A percentile compares a stretch with the other conserved stretches of the same genome.
These are phyloP conservation scores for Odontocolon sp. DNA, from an alignment of 2,888 invertebrate species.

Conservation along the genomic window DNA sequence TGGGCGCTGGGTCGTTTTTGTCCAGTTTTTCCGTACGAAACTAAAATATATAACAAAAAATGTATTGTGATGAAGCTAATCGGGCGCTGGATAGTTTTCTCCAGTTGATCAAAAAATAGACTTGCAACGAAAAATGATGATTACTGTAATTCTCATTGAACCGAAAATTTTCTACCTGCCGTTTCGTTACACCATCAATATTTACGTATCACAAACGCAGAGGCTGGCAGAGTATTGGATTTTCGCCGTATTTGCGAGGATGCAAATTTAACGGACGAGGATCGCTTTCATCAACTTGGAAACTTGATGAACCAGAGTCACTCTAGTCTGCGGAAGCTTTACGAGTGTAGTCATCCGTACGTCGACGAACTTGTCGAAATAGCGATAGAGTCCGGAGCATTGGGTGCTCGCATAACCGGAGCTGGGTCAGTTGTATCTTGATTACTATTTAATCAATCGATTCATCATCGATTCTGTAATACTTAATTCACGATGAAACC, in stretches of 20 bases:
- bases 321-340: slow-evolving; percentile 90
- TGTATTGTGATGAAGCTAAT: too few relatives aligned
- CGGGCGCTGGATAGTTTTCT: too few relatives aligned
- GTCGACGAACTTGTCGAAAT: slow-evolving; percentile 91
- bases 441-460: slow-evolving; percentile 8
- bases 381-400: slow-evolving; percentile 85
- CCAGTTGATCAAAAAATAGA: too few relatives aligned
- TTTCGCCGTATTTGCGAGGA: slow-evolving; percentile 76
- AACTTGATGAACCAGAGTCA: slow-evolving; percentile 95
- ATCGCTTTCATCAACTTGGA: slow-evolving; percentile 85
- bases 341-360: slow-evolving; percentile 96
- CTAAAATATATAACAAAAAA: too few relatives aligned
- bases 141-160: too few relatives aligned
- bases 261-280: slow-evolving; percentile 66
- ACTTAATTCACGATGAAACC: background rate
- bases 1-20: too few relatives aligned
- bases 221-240: slow-evolving; percentile 90
- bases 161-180: too few relatives aligned
- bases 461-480: slow-evolving; percentile 14
- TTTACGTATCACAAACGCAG: slow-evolving; percentile 81
- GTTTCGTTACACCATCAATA: too few relatives aligned
- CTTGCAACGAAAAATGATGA: too few relatives aligned
- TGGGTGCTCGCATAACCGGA: slow-evolving; percentile 97
- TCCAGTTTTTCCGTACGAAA: too few relatives aligned
- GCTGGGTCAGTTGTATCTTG: slow-evolving; percentile 86